Evolutionary conservation across 2,888 invertebrate genomes (phyloP).

Genomic region (Conops quadrifasciatus): DNA sequence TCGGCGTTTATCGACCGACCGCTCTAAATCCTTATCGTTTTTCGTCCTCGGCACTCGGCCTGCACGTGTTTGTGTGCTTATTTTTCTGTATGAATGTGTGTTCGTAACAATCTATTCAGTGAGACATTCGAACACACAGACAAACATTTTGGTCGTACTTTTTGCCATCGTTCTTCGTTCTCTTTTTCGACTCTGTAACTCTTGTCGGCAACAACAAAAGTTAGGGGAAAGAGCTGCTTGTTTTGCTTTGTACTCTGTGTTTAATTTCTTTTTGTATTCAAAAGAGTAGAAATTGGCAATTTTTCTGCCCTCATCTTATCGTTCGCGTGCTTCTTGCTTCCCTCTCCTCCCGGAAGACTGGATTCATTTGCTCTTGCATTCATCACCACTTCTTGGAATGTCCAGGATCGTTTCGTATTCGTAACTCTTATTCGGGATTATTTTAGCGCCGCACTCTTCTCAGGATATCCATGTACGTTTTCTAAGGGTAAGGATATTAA

Average conservation of each 20-base stretch:
- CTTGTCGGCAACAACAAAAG: constrained; percentile 15
- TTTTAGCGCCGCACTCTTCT: too few species aligned
- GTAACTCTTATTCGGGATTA: neutral
- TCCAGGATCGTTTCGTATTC: constrained; percentile 11
- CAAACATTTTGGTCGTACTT: neutral
- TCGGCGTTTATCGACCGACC: constrained; percentile 42
- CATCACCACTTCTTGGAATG: neutral
- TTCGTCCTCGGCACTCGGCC: constrained; percentile 14
- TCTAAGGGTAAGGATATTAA: too few species aligned
- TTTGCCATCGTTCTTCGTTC: constrained; percentile 2
- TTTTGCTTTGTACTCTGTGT: neutral
- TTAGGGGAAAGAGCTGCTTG: constrained; percentile 11
- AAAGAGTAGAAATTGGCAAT: neutral
- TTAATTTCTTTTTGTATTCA: too few species aligned
- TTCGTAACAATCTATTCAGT: too few species aligned
- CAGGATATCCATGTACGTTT: too few species aligned
- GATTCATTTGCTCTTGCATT: constrained; percentile 33
- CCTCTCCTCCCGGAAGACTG: constrained; percentile 8
- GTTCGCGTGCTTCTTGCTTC: neutral
- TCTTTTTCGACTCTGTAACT: constrained; percentile 15
- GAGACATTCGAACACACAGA: neutral
- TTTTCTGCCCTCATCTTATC: constrained; percentile 9
- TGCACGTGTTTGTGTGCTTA: constrained; percentile 12
- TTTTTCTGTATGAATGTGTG: neutral
- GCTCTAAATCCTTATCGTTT: constrained; percentile 34